These are phyloP conservation scores for Serilophus lunatus DNA, from an alignment of 2,113 vertebrate genomes.

Conservation along the genomic window DNA sequence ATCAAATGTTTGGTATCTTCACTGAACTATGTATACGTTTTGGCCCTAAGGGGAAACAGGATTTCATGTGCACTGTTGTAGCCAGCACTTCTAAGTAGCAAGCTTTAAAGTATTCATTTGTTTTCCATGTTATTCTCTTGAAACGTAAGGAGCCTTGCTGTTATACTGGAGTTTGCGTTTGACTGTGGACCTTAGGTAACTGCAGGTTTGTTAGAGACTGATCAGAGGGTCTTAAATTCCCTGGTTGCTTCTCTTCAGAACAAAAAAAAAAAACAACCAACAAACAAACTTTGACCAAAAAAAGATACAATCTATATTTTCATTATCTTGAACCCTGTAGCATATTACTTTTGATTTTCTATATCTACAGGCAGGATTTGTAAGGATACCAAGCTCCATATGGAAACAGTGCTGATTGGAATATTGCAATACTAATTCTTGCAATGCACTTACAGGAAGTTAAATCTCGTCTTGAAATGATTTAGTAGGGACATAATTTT, in stretches of 20 bases:
- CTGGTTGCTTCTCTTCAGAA: not conserved
- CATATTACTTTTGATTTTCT: not conserved
- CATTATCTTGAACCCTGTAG: not conserved
- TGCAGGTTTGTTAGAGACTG: not conserved
- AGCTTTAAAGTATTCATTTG: not conserved
- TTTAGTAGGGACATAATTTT: not conserved
- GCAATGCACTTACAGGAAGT: not conserved
- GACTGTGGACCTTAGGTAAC: not conserved
- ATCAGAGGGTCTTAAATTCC: not conserved
- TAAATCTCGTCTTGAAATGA: not conserved
- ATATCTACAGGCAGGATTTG: not conserved
- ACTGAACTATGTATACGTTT: not conserved
- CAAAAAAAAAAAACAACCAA: not conserved
- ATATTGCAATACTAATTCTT: not conserved
- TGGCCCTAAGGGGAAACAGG: not conserved
- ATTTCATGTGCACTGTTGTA: not conserved
- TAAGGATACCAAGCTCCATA: not conserved
- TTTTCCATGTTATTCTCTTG: not conserved
- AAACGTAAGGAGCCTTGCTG: not conserved
- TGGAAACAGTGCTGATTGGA: not conserved
- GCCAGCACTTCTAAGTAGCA: not conserved
- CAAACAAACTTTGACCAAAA: not conserved
- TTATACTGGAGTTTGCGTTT: not conserved
- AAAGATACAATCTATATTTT: not conserved
- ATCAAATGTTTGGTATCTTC: not conserved